phyloP scores from a whole-genome alignment of 2,113 vertebrate species.

The Rattus rattus region DNA sequence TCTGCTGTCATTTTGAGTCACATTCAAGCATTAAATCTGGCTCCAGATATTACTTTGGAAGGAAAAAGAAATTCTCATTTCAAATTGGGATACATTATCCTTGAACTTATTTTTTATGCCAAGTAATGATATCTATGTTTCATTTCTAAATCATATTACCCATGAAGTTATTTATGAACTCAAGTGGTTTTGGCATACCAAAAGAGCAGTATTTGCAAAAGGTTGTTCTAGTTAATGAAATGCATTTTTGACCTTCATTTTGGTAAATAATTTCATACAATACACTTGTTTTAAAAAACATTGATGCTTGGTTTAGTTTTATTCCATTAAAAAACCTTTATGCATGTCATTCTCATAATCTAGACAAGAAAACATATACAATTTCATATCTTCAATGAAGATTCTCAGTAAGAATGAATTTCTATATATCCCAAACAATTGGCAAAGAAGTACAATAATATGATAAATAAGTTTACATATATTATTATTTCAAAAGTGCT shows the following conservation, averaged over 20 bases:
- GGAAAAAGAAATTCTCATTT: constrained; percentile 51
- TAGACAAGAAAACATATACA: not conserved
- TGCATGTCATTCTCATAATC: not conserved
- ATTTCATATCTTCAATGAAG: not conserved
- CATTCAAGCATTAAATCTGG: constrained; percentile 44
- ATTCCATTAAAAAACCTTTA: not conserved
- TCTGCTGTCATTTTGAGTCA: constrained; percentile 60
- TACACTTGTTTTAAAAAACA: not conserved
- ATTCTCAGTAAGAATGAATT: not conserved
- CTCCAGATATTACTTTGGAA: constrained; percentile 51
- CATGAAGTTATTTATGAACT: constrained; percentile 69
- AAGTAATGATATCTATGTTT: constrained; percentile 65
- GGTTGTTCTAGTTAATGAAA: not conserved
- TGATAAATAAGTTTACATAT: not conserved
- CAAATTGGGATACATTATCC: constrained; percentile 45
- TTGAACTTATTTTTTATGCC: constrained; percentile 71
- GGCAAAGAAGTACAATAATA: not conserved
- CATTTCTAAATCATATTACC: constrained; percentile 54
- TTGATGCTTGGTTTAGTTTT: not conserved
- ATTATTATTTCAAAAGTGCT: not conserved
- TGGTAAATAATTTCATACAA: not conserved
- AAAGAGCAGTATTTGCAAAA: constrained; percentile 17
- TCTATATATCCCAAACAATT: not conserved
- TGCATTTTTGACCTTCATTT: not conserved
- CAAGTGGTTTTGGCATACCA: constrained; percentile 27